phyloP scores from a whole-genome alignment of 1,140 invertebrate species.

The Hormaphis cornu region DNA sequence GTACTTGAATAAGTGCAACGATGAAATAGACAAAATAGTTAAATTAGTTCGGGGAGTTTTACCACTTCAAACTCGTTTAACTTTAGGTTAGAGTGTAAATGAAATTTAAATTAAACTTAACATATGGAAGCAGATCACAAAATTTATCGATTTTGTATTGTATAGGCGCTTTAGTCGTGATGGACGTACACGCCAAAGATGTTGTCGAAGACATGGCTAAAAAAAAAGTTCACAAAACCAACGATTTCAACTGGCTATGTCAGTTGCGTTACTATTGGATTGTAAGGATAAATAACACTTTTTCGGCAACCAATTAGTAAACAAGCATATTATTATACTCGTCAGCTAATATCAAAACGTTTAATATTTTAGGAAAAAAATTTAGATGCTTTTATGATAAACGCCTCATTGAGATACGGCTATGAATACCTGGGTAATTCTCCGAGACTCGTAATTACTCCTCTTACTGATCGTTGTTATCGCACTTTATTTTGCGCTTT shows the following conservation, averaged over 20 bases:
- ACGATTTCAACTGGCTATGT: constrained; percentile 87
- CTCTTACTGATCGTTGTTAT: constrained; percentile 83
- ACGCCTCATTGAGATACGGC: constrained; percentile 78
- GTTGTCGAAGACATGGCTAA: constrained; percentile 64
- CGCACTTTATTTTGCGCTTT: constrained; percentile 84
- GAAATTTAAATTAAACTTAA: background rate
- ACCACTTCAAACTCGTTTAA: constrained; percentile 79
- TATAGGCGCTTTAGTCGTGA: constrained; percentile 73
- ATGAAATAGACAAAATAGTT: constrained; percentile 75
- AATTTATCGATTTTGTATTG: constrained; percentile 32
- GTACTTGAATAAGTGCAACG: constrained; percentile 52
- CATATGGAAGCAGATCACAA: background rate
- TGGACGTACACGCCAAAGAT: constrained; percentile 88
- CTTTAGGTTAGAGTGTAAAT: constrained; percentile 63
- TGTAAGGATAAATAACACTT: constrained; percentile 45
- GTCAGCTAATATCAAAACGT: too few relatives aligned
- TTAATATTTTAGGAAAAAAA: constrained; percentile 48
- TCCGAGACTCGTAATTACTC: constrained; percentile 75
- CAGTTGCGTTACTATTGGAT: constrained; percentile 92
- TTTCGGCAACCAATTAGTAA: too few relatives aligned
- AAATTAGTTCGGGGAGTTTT: constrained; percentile 76
- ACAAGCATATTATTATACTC: too few relatives aligned
- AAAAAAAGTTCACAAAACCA: constrained; percentile 55
- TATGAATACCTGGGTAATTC: constrained; percentile 92
- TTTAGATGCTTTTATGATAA: constrained; percentile 81